phyloP scores from a whole-genome alignment of 2,888 invertebrate species.

The Beris chalybata region DNA sequence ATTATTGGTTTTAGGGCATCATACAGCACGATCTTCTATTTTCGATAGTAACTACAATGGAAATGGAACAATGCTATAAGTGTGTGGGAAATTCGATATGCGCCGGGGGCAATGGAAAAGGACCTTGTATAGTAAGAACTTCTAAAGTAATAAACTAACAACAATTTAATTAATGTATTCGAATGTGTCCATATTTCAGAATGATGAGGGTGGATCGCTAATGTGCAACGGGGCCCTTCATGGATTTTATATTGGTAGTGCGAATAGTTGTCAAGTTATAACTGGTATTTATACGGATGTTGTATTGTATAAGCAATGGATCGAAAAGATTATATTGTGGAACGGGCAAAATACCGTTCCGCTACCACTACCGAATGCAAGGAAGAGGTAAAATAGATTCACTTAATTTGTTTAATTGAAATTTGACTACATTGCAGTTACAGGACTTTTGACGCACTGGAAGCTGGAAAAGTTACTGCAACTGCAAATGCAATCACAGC shows the following conservation, averaged over 20 bases:
- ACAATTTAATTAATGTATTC: neutral
- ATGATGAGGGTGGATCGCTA: slow-evolving; percentile 16
- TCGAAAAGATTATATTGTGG: slow-evolving; percentile 14
- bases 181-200: neutral
- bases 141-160: no score
- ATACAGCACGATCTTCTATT: neutral
- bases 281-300: slow-evolving; percentile 20
- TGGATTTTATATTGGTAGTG: slow-evolving; percentile 19
- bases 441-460: no score
- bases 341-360: slow-evolving; percentile 1
- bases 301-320: slow-evolving; percentile 20
- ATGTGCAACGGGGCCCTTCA: slow-evolving; percentile 17
- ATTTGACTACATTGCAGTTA: no score
- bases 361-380: slow-evolving; percentile 10
- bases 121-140: slow-evolving; percentile 13
- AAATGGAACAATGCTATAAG: slow-evolving; percentile 21
- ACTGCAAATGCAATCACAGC: no score
- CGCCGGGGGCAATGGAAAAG: slow-evolving; percentile 2
- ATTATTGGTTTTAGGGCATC: neutral
- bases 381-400: slow-evolving; percentile 5
- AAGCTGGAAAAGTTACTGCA: no score
- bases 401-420: no score
- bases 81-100: slow-evolving; percentile 18
- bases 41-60: slow-evolving; percentile 10
- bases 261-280: slow-evolving; percentile 14